These are phyloP conservation scores for Oxyteleia sp. DNA, from an alignment of 2,888 invertebrate genomes.

Conservation along the genomic window DNA sequence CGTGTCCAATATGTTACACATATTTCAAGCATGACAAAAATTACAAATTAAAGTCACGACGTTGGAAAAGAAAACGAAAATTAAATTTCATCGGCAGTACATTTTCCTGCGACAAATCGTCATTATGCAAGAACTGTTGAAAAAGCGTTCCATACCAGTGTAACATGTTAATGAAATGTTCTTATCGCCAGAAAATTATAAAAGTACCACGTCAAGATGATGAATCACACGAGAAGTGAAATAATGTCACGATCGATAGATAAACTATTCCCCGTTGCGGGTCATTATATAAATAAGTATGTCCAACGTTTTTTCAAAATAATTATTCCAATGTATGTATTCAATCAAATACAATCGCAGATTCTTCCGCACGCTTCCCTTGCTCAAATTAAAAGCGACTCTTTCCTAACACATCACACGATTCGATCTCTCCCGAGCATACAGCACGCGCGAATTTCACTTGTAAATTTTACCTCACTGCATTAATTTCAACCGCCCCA, in stretches of 20 bases:
- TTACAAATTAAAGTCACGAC: not conserved
- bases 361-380: slow-evolving; percentile 62
- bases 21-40: no score
- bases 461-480: slow-evolving; percentile 75
- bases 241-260: slow-evolving; percentile 53
- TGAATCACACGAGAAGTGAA: slow-evolving; percentile 51
- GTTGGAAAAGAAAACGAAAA: slow-evolving; percentile 1
- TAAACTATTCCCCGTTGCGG: slow-evolving; percentile 19
- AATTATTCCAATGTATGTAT: slow-evolving; percentile 47
- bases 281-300: slow-evolving; percentile 42
- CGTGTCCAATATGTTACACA: no score
- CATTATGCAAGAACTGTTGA: slow-evolving; percentile 44
- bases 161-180: slow-evolving; percentile 60
- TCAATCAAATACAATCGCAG: slow-evolving; percentile 63
- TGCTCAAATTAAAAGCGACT: slow-evolving; percentile 72
- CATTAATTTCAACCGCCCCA: slow-evolving; percentile 75
- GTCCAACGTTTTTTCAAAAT: slow-evolving; percentile 16
- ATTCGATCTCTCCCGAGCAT: slow-evolving; percentile 71
- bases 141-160: slow-evolving; percentile 46
- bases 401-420: slow-evolving; percentile 73
- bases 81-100: slow-evolving; percentile 17
- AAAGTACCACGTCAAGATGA: slow-evolving; percentile 63
- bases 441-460: slow-evolving; percentile 75
- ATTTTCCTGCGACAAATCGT: slow-evolving; percentile 51
- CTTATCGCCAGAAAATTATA: slow-evolving; percentile 64